A percentile compares a stretch with the other conserved stretches of the same genome.
These are phyloP conservation scores for Mylabris phalerata DNA, from an alignment of 1,140 invertebrate species.

Conservation along the genomic window DNA sequence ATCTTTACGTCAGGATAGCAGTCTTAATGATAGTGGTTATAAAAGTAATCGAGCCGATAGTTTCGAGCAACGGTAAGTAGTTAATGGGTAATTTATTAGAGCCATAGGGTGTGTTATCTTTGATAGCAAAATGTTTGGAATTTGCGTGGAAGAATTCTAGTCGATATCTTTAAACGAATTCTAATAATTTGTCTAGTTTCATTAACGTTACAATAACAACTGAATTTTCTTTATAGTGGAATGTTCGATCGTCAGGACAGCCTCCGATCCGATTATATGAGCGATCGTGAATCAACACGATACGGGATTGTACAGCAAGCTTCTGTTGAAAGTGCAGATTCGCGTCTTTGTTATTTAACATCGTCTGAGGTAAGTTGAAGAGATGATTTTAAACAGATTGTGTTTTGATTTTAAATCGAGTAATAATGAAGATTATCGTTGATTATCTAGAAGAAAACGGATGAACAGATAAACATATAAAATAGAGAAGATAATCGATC, in stretches of 20 bases:
- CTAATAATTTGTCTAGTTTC: too few species aligned
- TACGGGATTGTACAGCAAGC: slow-evolving; percentile 88
- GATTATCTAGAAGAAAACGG: not conserved
- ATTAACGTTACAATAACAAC: too few species aligned
- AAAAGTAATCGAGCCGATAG: slow-evolving; percentile 78
- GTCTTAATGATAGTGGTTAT: slow-evolving; percentile 76
- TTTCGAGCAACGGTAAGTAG: slow-evolving; percentile 67
- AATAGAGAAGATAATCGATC: not conserved
- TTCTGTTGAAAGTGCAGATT: slow-evolving; percentile 88
- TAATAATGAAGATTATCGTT: not conserved
- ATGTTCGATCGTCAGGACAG: slow-evolving; percentile 86
- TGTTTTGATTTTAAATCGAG: not conserved
- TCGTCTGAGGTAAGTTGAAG: slow-evolving; percentile 82
- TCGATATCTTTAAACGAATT: too few species aligned
- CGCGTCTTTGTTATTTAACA: slow-evolving; percentile 85
- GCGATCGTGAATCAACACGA: slow-evolving; percentile 73
- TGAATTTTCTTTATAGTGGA: slow-evolving; percentile 50
- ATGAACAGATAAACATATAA: not conserved
- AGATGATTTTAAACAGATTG: not conserved
- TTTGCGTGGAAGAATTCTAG: too few species aligned
- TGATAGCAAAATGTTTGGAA: too few species aligned
- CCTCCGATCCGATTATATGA: slow-evolving; percentile 80
- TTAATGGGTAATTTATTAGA: not conserved
- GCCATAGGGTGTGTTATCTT: not conserved
- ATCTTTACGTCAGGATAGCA: slow-evolving; percentile 71